phyloP scores from a whole-genome alignment of 2,797 vertebrate species.

The Malacoraja senta region DNA sequence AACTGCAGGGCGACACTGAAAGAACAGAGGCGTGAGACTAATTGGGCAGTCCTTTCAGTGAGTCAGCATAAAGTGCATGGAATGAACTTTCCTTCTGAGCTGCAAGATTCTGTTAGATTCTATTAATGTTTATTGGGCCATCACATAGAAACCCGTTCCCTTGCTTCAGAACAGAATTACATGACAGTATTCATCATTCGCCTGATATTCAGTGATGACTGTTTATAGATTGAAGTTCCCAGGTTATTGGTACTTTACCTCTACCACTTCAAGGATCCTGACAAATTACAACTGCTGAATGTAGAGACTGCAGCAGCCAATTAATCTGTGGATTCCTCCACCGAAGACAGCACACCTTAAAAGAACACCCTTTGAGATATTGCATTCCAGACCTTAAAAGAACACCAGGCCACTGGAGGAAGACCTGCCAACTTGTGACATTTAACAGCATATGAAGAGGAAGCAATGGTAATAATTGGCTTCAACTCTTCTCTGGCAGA shows the following conservation, averaged over 20 bases:
- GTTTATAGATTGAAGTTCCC: neutral
- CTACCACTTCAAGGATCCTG: neutral
- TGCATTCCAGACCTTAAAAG: no score
- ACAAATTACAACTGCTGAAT: neutral
- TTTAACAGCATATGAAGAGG: neutral
- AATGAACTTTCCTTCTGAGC: neutral
- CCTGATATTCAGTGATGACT: neutral
- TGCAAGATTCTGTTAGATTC: neutral
- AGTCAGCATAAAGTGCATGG: neutral
- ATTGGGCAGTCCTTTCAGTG: neutral
- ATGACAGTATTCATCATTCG: neutral
- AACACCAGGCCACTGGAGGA: neutral
- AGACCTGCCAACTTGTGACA: neutral
- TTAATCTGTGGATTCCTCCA: neutral
- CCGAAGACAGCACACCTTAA: neutral
- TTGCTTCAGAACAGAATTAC: neutral
- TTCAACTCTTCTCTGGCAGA: neutral
- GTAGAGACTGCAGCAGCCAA: neutral
- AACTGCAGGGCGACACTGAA: neutral
- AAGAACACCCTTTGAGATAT: no score
- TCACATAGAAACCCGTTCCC: neutral
- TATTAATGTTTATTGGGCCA: neutral
- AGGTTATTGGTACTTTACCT: neutral
- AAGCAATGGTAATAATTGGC: constrained; percentile 4
- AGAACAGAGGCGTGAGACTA: neutral